Evolutionary conservation across 2,113 vertebrate genomes (phyloP).

Genomic region (Hemicordylus capensis): DNA sequence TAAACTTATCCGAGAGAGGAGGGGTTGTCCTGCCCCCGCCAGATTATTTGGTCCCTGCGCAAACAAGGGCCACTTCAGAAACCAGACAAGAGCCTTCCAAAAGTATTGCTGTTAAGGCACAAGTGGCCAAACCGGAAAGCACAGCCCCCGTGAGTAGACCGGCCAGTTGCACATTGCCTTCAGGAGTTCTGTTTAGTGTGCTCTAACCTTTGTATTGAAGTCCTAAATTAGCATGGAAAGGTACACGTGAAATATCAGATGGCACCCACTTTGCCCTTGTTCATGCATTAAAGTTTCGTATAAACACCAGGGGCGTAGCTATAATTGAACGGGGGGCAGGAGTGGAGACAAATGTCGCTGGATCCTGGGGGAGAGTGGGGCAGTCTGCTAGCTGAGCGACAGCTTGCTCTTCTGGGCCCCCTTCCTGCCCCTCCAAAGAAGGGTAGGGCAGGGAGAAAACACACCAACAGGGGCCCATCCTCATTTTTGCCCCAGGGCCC

Average conservation of each 20-base stretch:
- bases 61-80: conserved; percentile 47
- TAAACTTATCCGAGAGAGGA: conserved; percentile 81
- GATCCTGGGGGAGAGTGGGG: too few relatives aligned
- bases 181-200: background rate
- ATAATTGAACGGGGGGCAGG: too few relatives aligned
- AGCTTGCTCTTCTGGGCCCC: too few relatives aligned
- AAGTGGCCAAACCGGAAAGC: conserved; percentile 17
- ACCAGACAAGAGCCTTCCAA: conserved; percentile 41
- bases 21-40: conserved; percentile 85
- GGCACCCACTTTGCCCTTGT: background rate
- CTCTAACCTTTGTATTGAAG: background rate
- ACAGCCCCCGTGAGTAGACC: conserved; percentile 67
- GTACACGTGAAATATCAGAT: background rate
- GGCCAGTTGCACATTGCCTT: accelerated
- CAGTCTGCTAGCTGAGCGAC: too few relatives aligned
- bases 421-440: too few relatives aligned
- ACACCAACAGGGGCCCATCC: too few relatives aligned
- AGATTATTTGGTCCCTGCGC: conserved; percentile 82
- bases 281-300: too few relatives aligned
- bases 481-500: too few relatives aligned
- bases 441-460: too few relatives aligned
- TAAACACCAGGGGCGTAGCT: too few relatives aligned
- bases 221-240: background rate
- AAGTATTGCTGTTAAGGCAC: conserved; percentile 32
- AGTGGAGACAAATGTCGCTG: too few relatives aligned